These are phyloP conservation scores for Platycnemis pennipes DNA, from an alignment of 2,888 invertebrate genomes.

Conservation along the genomic window DNA sequence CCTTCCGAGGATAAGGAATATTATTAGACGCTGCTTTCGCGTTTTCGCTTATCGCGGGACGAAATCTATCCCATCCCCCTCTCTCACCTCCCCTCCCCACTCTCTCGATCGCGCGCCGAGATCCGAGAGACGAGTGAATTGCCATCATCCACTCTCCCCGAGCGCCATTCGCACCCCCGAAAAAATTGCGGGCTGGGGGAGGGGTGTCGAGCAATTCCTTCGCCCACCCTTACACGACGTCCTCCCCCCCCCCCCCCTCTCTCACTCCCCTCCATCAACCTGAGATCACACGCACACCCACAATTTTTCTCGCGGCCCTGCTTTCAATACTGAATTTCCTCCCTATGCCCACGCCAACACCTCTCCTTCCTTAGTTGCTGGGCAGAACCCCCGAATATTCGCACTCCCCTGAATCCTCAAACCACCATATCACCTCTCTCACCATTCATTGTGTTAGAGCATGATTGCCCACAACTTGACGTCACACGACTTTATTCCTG, in stretches of 20 bases:
- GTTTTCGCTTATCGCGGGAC: slow-evolving; percentile 51
- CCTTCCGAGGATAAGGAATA: slow-evolving; percentile 62
- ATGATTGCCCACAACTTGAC: background rate
- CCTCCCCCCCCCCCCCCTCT: background rate
- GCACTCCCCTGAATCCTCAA: background rate
- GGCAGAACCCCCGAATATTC: background rate
- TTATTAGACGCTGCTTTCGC: slow-evolving; percentile 53
- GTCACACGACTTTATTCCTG: background rate
- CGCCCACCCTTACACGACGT: background rate
- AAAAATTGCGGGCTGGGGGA: slow-evolving; percentile 15
- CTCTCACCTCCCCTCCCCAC: background rate
- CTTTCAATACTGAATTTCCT: background rate
- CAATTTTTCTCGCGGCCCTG: background rate
- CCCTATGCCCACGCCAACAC: background rate
- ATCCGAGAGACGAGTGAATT: slow-evolving; percentile 54
- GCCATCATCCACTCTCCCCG: slow-evolving; percentile 41
- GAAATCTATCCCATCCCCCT: slow-evolving; percentile 12
- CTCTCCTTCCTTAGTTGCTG: background rate
- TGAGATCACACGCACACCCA: background rate
- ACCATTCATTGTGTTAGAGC: background rate
- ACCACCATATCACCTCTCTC: background rate
- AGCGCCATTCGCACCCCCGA: slow-evolving; percentile 30
- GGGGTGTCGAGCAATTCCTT: slow-evolving; percentile 42
- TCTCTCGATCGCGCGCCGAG: background rate
- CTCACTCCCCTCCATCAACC: background rate